Conservation (phyloP, 2,797 vertebrate genomes). For the Chelidonichthys spinosus region DNA sequence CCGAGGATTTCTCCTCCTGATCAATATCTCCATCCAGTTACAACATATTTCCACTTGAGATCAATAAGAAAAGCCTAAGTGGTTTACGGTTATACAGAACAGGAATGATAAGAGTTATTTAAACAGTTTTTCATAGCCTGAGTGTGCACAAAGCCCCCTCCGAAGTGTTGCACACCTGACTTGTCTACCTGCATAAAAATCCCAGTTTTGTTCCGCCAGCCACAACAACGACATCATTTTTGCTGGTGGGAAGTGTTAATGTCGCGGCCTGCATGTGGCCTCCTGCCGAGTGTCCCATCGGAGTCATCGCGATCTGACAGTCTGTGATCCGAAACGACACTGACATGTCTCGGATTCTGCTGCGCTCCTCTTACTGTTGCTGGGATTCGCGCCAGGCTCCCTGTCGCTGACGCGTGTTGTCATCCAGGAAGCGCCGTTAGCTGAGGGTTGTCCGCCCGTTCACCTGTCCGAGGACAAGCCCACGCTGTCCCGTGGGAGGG, state of each 20-base stretch:
- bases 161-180: background rate
- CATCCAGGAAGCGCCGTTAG: constrained; percentile 77
- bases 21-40: constrained; percentile 67
- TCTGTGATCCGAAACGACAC: constrained; percentile 52
- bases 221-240: constrained; percentile 24
- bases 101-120: constrained; percentile 1
- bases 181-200: constrained; percentile 9
- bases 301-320: constrained; percentile 49
- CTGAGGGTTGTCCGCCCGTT: constrained; percentile 82
- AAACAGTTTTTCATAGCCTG: constrained; percentile 7
- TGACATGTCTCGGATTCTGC: constrained; percentile 47
- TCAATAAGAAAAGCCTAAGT: constrained; percentile 55
- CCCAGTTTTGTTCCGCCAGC: background rate
- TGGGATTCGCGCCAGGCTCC: constrained; percentile 19
- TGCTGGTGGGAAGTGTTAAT: constrained; percentile 64
- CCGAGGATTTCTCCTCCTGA: constrained; percentile 53
- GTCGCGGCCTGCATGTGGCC: constrained; percentile 51
- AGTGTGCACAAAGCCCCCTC: background rate
- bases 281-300: constrained; percentile 40
- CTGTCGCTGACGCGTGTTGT: constrained; percentile 5
- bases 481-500: constrained; percentile 81
- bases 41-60: constrained; percentile 53
- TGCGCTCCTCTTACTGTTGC: constrained; percentile 30
- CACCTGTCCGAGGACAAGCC: constrained; percentile 86
- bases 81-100: constrained; percentile 32